phyloP scores from a whole-genome alignment of 2,888 invertebrate species.

The Halictus quadricinctus region DNA sequence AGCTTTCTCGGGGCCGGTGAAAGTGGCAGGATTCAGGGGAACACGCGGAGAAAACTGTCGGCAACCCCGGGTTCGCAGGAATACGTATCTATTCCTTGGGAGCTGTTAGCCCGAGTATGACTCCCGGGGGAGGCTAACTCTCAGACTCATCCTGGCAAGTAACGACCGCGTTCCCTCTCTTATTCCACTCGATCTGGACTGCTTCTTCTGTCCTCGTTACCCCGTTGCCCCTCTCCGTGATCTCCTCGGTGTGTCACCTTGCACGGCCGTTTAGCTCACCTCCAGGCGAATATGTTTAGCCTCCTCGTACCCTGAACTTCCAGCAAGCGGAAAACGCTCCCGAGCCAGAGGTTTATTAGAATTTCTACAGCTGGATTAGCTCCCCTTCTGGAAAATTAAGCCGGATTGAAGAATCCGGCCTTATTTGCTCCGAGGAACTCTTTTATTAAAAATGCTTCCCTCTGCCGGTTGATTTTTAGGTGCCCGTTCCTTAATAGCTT shows the following conservation, averaged over 20 bases:
- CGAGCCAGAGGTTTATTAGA: constrained; percentile 35
- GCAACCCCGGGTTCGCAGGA: constrained; percentile 59
- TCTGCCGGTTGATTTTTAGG: neutral
- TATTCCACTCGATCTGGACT: constrained; percentile 67
- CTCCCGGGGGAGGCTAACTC: constrained; percentile 79
- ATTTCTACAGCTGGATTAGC: constrained; percentile 39
- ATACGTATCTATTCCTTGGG: constrained; percentile 77
- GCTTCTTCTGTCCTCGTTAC: constrained; percentile 67
- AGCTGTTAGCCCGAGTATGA: constrained; percentile 76
- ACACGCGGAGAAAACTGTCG: constrained; percentile 47
- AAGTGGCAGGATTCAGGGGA: constrained; percentile 65
- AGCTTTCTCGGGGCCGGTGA: constrained; percentile 60
- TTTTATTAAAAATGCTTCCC: neutral
- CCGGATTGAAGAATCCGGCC: constrained; percentile 16
- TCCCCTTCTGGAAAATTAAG: constrained; percentile 24
- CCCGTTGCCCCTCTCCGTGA: constrained; percentile 54
- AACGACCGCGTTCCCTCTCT: constrained; percentile 75
- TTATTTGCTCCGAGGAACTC: neutral
- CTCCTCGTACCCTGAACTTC: constrained; percentile 1
- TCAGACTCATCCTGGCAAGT: constrained; percentile 78
- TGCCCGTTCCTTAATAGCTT: neutral
- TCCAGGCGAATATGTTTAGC: constrained; percentile 37
- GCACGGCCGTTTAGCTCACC: constrained; percentile 68
- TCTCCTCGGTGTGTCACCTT: constrained; percentile 72
- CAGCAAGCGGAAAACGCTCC: neutral